Conservation (phyloP, 1,140 invertebrate species). For the Pachypeltis micranthus region DNA sequence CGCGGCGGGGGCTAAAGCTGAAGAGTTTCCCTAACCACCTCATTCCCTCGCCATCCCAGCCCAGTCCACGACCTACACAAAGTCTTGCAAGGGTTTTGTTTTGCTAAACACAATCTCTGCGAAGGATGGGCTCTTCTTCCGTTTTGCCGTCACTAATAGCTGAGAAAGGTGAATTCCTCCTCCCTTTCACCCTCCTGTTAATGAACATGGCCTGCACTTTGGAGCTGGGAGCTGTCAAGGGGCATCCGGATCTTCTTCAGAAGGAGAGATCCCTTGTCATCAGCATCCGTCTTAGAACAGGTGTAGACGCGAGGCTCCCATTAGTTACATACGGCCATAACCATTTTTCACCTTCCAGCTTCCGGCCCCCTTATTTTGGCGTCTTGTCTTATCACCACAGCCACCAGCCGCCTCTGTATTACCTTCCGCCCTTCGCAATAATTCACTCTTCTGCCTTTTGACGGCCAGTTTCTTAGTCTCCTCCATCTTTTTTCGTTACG, state of each 20-base stretch:
- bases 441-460: too few relatives aligned
- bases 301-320: slow-evolving; percentile 14
- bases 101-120: slow-evolving; percentile 15
- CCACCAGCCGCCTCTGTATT: too few relatives aligned
- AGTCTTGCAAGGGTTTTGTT: slow-evolving; percentile 4
- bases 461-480: too few relatives aligned
- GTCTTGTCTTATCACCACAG: slow-evolving; percentile 1
- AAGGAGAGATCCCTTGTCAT: slow-evolving; percentile 9
- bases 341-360: slow-evolving; percentile 5
- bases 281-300: slow-evolving; percentile 15
- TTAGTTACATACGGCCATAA: slow-evolving; percentile 13
- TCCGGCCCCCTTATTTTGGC: not conserved
- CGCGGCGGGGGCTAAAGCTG: not conserved
- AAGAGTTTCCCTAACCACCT: too few relatives aligned
- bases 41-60: too few relatives aligned
- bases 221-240: not conserved
- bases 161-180: not conserved
- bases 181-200: slow-evolving; percentile 3
- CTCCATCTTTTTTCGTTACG: too few relatives aligned
- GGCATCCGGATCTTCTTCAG: not conserved
- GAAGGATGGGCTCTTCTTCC: too few relatives aligned
- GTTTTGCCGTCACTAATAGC: not conserved
- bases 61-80: too few relatives aligned
- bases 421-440: too few relatives aligned
- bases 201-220: slow-evolving; percentile 7